Percentiles rank a stretch among this genome's conserved stretches.
phyloP scores from a whole-genome alignment of 2,888 invertebrate species.

The Xanthorhoe designata region DNA sequence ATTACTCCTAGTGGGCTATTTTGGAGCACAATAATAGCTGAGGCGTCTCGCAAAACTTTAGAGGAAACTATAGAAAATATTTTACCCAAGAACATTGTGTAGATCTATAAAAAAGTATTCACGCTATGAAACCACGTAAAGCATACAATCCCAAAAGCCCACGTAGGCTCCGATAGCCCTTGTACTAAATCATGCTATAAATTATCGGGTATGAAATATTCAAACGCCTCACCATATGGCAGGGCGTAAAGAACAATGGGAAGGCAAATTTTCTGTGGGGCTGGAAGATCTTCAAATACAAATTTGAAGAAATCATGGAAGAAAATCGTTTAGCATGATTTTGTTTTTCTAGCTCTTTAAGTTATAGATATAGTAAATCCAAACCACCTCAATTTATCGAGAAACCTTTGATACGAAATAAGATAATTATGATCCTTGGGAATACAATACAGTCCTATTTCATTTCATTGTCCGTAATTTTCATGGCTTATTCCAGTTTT shows the following conservation, averaged over 20 bases:
- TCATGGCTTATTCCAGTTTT: no score
- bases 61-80: neutral
- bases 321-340: conserved; percentile 1
- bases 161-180: conserved; percentile 50
- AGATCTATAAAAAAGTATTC: neutral
- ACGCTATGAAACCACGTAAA: conserved; percentile 34
- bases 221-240: conserved; percentile 71
- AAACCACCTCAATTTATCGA: no score
- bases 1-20: conserved; percentile 38
- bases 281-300: conserved; percentile 41
- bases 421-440: no score
- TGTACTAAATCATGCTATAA: conserved; percentile 79
- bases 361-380: neutral
- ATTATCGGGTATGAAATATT: conserved; percentile 80
- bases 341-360: neutral
- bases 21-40: conserved; percentile 9
- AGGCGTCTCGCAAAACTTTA: neutral
- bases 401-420: no score
- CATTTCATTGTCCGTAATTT: no score
- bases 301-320: conserved; percentile 11
- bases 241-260: conserved; percentile 68
- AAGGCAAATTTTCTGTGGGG: conserved; percentile 54
- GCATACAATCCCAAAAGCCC: conserved; percentile 42
- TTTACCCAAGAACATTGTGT: neutral
- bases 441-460: no score